A percentile compares a stretch with the other conserved stretches of the same genome.
Conservation (phyloP, 2,888 invertebrate species). For the Diadegma fenestrale region DNA sequence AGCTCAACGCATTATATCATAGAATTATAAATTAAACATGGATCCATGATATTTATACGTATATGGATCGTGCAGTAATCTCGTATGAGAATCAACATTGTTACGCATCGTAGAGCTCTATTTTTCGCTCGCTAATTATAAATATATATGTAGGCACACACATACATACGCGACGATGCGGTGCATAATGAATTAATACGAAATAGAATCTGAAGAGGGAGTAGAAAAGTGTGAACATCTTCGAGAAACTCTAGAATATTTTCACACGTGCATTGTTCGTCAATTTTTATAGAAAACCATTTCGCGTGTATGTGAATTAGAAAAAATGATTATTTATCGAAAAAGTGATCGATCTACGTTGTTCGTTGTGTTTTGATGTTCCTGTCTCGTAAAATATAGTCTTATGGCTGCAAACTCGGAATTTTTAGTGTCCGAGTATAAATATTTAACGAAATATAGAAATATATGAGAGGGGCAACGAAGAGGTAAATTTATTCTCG, state of each 20-base stretch:
- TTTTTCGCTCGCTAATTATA: constrained; percentile 44
- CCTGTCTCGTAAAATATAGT: background rate
- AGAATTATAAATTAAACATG: constrained; percentile 66
- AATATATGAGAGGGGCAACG: constrained; percentile 28
- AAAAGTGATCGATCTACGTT: background rate
- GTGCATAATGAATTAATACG: constrained; percentile 11
- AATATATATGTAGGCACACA: constrained; percentile 19
- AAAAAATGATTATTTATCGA: background rate
- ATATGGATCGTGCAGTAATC: constrained; percentile 53
- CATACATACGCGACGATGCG: background rate
- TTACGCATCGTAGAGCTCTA: constrained; percentile 48
- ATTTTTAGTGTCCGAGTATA: background rate
- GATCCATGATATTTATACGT: constrained; percentile 18
- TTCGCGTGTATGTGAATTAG: background rate
- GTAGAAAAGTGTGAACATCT: constrained; percentile 45
- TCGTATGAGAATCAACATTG: constrained; percentile 51
- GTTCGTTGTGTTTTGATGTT: background rate
- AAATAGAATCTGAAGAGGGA: constrained; percentile 29
- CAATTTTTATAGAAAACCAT: background rate
- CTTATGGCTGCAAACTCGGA: background rate
- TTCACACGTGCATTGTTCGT: background rate
- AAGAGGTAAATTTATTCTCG: constrained; percentile 63
- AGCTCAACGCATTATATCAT: constrained; percentile 53
- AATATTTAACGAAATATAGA: background rate
- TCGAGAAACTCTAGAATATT: background rate